These are phyloP conservation scores for Miichthys miiuy DNA, from an alignment of 2,797 vertebrate species.

Conservation along the genomic window DNA sequence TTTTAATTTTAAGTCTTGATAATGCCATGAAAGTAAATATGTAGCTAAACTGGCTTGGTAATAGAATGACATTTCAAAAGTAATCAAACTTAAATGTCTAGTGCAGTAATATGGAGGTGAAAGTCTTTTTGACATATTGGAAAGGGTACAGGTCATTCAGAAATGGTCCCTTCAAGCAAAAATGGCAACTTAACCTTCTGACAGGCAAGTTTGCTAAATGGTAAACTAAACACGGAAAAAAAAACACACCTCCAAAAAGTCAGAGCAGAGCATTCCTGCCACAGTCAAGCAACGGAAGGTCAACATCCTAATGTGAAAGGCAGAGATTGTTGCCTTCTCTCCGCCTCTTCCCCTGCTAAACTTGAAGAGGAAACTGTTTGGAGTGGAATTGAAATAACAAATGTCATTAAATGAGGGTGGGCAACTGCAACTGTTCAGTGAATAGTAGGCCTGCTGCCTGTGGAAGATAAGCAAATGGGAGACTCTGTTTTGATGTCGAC, in stretches of 20 bases:
- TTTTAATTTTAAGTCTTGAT: conserved; percentile 2
- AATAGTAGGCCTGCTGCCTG: conserved; percentile 68
- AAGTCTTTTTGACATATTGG: neutral
- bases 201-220: conserved; percentile 26
- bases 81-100: neutral
- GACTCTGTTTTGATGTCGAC: conserved; percentile 56
- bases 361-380: conserved; percentile 63
- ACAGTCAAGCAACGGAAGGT: conserved; percentile 55
- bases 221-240: conserved; percentile 5
- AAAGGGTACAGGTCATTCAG: neutral
- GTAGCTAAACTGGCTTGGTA: neutral
- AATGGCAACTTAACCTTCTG: conserved; percentile 9
- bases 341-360: conserved; percentile 49
- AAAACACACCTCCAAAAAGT: conserved; percentile 30
- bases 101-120: neutral
- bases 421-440: conserved; percentile 62
- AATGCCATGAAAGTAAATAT: neutral
- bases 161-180: conserved; percentile 4
- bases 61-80: neutral
- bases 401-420: conserved; percentile 67
- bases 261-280: conserved; percentile 33
- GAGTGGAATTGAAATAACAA: conserved; percentile 77
- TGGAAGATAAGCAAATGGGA: conserved; percentile 71
- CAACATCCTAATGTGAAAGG: conserved; percentile 64
- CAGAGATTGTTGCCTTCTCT: conserved; percentile 44